These are phyloP conservation scores for Periophthalmodon schlosseri DNA, from an alignment of 2,113 vertebrate species.

Conservation along the genomic window DNA sequence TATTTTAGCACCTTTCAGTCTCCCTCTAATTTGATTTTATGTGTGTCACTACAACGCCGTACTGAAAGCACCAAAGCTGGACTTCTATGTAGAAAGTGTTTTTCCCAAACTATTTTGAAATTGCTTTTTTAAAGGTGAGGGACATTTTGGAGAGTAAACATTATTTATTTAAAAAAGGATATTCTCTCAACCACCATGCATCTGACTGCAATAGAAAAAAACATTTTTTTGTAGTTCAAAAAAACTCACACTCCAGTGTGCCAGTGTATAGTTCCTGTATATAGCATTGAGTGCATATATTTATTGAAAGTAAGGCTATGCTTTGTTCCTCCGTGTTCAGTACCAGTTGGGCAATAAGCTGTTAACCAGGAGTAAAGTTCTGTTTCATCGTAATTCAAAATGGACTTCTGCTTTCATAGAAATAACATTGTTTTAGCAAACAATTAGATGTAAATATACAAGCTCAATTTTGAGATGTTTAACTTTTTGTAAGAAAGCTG, in stretches of 20 bases:
- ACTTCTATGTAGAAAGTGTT: constrained; percentile 46
- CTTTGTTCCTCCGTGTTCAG: constrained; percentile 74
- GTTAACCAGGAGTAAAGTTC: constrained; percentile 55
- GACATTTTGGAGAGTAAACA: constrained; percentile 54
- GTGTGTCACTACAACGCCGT: constrained; percentile 15
- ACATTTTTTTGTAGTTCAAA: constrained; percentile 70
- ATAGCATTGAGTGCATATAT: constrained; percentile 89
- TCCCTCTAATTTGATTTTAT: background rate
- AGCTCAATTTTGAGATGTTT: constrained; percentile 62
- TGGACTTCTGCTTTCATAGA: constrained; percentile 53
- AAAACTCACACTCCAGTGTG: constrained; percentile 74
- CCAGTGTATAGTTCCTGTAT: constrained; percentile 88
- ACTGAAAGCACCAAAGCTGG: constrained; percentile 39
- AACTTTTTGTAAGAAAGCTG: constrained; percentile 66
- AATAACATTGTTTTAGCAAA: constrained; percentile 66
- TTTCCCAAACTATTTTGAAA: constrained; percentile 23
- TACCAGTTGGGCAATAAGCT: constrained; percentile 25
- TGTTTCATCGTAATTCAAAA: constrained; percentile 45
- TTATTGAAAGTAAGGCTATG: constrained; percentile 86
- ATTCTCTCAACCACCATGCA: constrained; percentile 78
- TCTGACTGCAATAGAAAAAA: constrained; percentile 84
- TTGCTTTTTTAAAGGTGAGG: constrained; percentile 21
- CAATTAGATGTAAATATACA: constrained; percentile 68
- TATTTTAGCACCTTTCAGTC: background rate
- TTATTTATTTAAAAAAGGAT: constrained; percentile 76